Base-by-base conservation (phyloP, 1,140 invertebrate genomes). In the Lordiphosa mommai region DNA sequence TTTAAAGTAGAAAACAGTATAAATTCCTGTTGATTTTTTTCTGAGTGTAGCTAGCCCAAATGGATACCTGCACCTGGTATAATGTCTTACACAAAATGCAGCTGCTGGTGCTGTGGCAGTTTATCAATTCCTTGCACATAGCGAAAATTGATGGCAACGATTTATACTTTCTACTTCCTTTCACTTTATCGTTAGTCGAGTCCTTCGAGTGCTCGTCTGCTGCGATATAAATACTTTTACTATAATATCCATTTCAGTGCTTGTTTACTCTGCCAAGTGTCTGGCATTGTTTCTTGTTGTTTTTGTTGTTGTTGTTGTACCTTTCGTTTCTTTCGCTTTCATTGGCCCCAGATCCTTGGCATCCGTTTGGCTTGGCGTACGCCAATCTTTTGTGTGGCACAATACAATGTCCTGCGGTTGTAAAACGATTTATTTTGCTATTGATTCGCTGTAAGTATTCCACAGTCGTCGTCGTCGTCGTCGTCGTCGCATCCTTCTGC, bases 111-210 rank as follows among this genome's bases (percentile, higher is more conserved):
- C 76, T 53, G 51, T 50, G 58, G 77, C 77, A 77, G 79, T 82
- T 84, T 82, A 82, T 82, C 77, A 82, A 82, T 82, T 84, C 76
- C 58, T 72, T 68, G 57, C 76, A 77, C 79, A 85, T 77, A 85
- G 76, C 72, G 82, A 84, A 84, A 84, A 84, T 84, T 84, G 77
- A 84, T 84, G 77, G 77, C 77, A 77, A 84, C 77, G 77, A 84
- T 84, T 84, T 84, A 84, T 84, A 84, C 77, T 84, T 84, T 84
- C 77, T 84, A 84, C 77, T 85, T 84, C 77, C 77, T 84, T 84
- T 84, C 77, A 84, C 77, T 84, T 84, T 84, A 85, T 85, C 73
- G 70, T 50, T 66, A 52, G 43, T 37, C 44, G 27, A 40, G 33
- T 13, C 52, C 41, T 38, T 38, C 43, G 48, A 60, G 47, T 76